phyloP scores from a whole-genome alignment of 64 coral and sea anemone species.

The Porites lutea region DNA sequence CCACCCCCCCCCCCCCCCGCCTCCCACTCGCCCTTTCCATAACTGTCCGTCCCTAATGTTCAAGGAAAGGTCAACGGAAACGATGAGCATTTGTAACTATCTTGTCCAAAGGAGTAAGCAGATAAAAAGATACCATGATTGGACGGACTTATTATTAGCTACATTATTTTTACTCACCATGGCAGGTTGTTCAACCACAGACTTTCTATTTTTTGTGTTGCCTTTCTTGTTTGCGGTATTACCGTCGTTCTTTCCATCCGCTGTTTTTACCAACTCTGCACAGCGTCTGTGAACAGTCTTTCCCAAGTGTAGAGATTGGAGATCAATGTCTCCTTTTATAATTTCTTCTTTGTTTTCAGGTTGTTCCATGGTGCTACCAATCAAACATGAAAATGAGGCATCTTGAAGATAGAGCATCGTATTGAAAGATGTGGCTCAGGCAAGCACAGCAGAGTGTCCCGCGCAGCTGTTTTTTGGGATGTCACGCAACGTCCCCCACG shows the following conservation, averaged over 20 bases:
- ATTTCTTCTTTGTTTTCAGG: slow-evolving; percentile 64
- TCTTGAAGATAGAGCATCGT: background rate
- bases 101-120: no score
- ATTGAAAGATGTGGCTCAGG: no score
- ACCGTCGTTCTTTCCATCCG: slow-evolving; percentile 63
- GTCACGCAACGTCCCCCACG: no score
- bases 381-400: background rate
- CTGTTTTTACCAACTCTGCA: slow-evolving; percentile 80
- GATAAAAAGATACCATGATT: no score
- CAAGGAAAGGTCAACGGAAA: no score
- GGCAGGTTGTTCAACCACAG: slow-evolving; percentile 21
- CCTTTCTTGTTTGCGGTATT: slow-evolving; percentile 54
- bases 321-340: slow-evolving; percentile 77
- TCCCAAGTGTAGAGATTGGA: slow-evolving; percentile 32
- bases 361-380: slow-evolving; percentile 74
- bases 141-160: no score
- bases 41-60: no score
- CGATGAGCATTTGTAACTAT: no score
- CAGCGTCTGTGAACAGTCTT: slow-evolving; percentile 74
- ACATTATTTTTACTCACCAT: slow-evolving; percentile 42
- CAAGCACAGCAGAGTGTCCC: no score
- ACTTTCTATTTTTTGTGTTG: slow-evolving; percentile 70
- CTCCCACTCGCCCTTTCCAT: no score
- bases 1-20: no score
- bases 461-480: no score